phyloP scores from a whole-genome alignment of 2,888 invertebrate species.

The Eumerus sabulonum region DNA sequence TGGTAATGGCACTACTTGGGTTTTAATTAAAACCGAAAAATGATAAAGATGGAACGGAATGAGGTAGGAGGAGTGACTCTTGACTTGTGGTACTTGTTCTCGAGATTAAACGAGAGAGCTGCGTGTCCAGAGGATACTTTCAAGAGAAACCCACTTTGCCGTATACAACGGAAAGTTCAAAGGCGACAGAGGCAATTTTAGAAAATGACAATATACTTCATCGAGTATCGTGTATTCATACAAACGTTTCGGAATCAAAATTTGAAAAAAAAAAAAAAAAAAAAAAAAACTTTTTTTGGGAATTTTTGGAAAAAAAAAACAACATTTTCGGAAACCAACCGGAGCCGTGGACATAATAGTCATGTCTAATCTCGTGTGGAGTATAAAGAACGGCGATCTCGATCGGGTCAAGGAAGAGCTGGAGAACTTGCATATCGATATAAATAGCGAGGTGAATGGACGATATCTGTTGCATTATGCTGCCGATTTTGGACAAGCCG shows the following conservation, averaged over 20 bases:
- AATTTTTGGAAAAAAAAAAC: no score
- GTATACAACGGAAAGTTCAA: no score
- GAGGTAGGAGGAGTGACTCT: slow-evolving; percentile 30
- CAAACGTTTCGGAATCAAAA: no score
- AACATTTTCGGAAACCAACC: no score
- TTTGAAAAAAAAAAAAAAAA: no score
- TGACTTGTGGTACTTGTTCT: slow-evolving; percentile 24
- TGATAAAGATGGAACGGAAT: neutral
- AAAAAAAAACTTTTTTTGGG: no score
- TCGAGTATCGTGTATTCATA: no score
- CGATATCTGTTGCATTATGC: slow-evolving; percentile 95
- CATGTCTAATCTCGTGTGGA: slow-evolving; percentile 88
- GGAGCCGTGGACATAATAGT: neutral
- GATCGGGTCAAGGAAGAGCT: slow-evolving; percentile 93
- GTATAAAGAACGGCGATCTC: slow-evolving; percentile 95
- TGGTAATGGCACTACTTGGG: slow-evolving; percentile 17
- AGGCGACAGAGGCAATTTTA: no score
- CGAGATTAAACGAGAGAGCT: neutral
- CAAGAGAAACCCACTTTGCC: no score
- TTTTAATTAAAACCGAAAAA: slow-evolving; percentile 61
- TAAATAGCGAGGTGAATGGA: slow-evolving; percentile 93
- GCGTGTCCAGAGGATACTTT: slow-evolving; percentile 7
- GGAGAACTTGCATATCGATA: slow-evolving; percentile 90
- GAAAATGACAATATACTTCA: no score
- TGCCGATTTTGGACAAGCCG: slow-evolving; percentile 96